Evolutionary conservation across 2,797 vertebrate genomes (phyloP).

Genomic region (Paratrypauchen microcephalus): DNA sequence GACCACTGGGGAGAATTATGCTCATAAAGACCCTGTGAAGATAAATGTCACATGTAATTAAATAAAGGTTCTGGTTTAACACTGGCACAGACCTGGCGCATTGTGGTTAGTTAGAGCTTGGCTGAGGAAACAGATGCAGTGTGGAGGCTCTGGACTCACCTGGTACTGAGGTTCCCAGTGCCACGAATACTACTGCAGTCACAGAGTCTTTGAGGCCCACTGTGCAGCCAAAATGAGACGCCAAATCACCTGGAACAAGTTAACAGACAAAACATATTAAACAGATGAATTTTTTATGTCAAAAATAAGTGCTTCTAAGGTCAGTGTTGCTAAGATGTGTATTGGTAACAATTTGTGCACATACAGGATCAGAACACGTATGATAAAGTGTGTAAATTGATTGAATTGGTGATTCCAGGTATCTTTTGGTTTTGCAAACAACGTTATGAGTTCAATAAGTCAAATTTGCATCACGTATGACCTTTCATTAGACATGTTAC

Average conservation of each 20-base stretch:
- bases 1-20: constrained; percentile 4
- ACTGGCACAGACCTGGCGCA: background rate
- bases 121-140: background rate
- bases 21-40: constrained; percentile 22
- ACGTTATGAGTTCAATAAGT: too few species aligned
- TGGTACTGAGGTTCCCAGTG: constrained; percentile 95
- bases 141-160: constrained; percentile 69
- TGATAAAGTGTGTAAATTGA: too few species aligned
- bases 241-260: constrained; percentile 80
- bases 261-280: background rate
- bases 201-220: constrained; percentile 97
- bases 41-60: constrained; percentile 33
- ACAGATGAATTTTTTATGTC: background rate
- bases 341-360: background rate
- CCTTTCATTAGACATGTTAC: too few species aligned
- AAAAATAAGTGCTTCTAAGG: background rate
- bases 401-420: too few species aligned
- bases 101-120: constrained; percentile 6
- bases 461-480: too few species aligned
- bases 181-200: constrained; percentile 95
- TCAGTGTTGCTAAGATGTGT: background rate
- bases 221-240: constrained; percentile 96
- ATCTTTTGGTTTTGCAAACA: too few species aligned
- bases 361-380: background rate
- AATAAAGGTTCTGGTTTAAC: constrained; percentile 24